Conservation (phyloP, 2,888 invertebrate genomes). For the Thera obeliscata region DNA sequence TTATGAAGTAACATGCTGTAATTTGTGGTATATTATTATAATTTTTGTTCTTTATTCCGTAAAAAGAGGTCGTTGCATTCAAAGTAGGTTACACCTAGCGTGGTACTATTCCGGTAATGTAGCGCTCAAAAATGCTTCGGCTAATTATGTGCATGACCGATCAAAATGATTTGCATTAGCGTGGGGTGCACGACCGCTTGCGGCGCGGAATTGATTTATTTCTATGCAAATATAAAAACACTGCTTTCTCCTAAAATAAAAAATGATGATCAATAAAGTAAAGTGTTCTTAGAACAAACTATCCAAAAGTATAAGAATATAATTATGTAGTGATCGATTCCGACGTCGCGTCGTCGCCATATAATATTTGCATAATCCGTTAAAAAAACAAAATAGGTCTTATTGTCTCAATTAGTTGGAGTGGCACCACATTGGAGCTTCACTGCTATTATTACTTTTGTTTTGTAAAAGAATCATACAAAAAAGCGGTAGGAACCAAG, state of each 20-base stretch:
- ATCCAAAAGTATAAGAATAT: neutral
- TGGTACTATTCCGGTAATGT: slow-evolving; percentile 15
- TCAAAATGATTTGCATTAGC: slow-evolving; percentile 13
- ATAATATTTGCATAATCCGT: no score
- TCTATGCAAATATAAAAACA: slow-evolving; percentile 7
- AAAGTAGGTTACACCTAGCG: slow-evolving; percentile 36
- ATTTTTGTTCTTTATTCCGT: neutral
- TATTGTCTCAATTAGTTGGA: no score
- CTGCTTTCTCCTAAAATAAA: slow-evolving; percentile 1
- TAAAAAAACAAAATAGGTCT: no score
- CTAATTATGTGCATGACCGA: slow-evolving; percentile 5
- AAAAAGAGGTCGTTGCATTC: slow-evolving; percentile 30
- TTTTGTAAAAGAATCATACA: no score
- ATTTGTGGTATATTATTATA: no score
- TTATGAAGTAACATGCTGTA: no score
- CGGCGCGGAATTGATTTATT: slow-evolving; percentile 6
- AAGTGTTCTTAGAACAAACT: neutral
- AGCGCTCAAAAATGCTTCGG: neutral
- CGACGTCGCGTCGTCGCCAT: no score
- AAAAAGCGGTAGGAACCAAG: no score
- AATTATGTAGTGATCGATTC: no score
- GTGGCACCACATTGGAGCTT: no score
- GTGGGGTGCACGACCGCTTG: slow-evolving; percentile 8
- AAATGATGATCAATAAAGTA: no score
- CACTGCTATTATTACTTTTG: no score